Evolutionary conservation across 1,140 invertebrate genomes (phyloP).

Genomic region (Pachyrhynchus sulphureomaculatus): DNA sequence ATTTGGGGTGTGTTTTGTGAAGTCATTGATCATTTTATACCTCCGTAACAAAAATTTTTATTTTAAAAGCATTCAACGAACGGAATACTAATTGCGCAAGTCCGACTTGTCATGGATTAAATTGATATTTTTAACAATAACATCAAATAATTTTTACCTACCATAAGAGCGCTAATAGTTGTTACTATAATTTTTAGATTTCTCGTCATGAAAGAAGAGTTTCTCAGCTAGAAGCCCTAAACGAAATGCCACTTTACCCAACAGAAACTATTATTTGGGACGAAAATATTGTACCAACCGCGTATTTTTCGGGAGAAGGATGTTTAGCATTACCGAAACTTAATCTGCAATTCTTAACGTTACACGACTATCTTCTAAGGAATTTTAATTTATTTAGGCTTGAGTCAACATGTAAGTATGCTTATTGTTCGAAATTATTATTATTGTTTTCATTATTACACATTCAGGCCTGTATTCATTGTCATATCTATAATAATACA

Average conservation of each 20-base stretch:
- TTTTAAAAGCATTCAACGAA: too few relatives aligned
- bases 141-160: too few relatives aligned
- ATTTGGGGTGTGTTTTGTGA: too few relatives aligned
- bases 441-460: neutral
- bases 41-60: too few relatives aligned
- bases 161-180: too few relatives aligned
- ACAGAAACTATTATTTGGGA: conserved; percentile 99
- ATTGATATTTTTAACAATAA: too few relatives aligned
- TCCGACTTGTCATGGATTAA: too few relatives aligned
- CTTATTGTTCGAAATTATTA: neutral
- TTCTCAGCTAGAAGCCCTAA: conserved; percentile 93
- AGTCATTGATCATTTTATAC: too few relatives aligned
- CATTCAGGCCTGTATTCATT: too few relatives aligned
- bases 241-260: conserved; percentile 98
- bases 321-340: conserved; percentile 95
- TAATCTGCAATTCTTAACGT: conserved; percentile 96
- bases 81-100: too few relatives aligned
- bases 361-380: conserved; percentile 96
- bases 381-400: conserved; percentile 98
- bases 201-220: conserved; percentile 84
- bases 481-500: too few relatives aligned
- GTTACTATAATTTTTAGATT: conserved; percentile 66
- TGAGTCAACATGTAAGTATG: conserved; percentile 91
- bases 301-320: conserved; percentile 94
- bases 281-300: conserved; percentile 96